Base-by-base conservation (phyloP, 1,140 invertebrate species). In the Hyphantria cunea region DNA sequence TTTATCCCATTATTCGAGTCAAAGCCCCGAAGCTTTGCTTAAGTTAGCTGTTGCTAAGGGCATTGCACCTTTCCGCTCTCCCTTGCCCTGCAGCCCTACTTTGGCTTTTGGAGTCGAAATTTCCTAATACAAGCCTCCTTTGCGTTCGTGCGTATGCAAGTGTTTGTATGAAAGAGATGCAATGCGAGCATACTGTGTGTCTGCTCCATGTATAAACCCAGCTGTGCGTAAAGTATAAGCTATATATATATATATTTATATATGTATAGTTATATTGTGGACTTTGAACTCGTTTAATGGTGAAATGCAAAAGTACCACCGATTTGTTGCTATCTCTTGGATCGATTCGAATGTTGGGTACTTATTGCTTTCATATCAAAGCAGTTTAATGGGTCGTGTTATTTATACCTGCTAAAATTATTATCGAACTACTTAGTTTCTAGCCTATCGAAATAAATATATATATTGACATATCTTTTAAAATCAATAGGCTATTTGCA, bases 51-150 rank as follows among this genome's bases (percentile, higher is more conserved):
- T 74, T 75, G 67, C 75, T 79, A 82, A 85, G 87, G 85, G 85
- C 87, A 87, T 80, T 88, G 84, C 78, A 85, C 87, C 82, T 84
- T 80, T 68, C 79, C 78, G 80, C 70, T 86, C 82, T 89, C 87
- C 87, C 87, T 90, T 86, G 79, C 87, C 84, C 84, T 86, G 80
- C 74, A 90, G 85, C 86, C 86, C 86, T 89, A 89, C 84, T 86
- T 89, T 84, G 70, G 72, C 73, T 81, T 84, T 83, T 66, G 60
- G 68, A 82, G 75, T 64, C 62, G 80, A 78, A 83, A 75, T 66
- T 64, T 69, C 65, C 67, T 72, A 86, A 80, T 74, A 71, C 53
- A 33, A 52, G 69, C 69, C 71, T 86, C 77, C 75, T 73, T 78
- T 72, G 64, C 77, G 37, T 64, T 59, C 73, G 66, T 33, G 41